These are phyloP conservation scores for Spinus olivaceus DNA, from an alignment of 2,797 vertebrate species.

Conservation along the genomic window DNA sequence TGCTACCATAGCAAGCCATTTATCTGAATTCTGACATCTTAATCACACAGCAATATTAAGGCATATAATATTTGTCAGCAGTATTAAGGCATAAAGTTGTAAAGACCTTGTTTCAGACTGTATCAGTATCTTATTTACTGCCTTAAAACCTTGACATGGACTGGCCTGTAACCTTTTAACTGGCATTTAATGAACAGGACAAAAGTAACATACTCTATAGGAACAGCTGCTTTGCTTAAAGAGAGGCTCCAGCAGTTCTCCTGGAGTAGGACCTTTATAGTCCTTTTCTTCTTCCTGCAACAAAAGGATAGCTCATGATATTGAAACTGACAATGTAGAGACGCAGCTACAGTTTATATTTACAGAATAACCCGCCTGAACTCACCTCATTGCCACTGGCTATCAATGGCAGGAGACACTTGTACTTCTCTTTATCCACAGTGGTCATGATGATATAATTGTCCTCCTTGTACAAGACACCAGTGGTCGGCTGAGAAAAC, in stretches of 20 bases:
- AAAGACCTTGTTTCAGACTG: neutral
- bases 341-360: neutral
- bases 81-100: neutral
- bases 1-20: neutral
- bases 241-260: slow-evolving; percentile 87
- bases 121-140: neutral
- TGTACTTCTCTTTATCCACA: slow-evolving; percentile 93
- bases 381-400: slow-evolving; percentile 85
- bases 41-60: neutral
- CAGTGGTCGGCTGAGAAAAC: slow-evolving; percentile 83
- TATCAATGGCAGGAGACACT: slow-evolving; percentile 90
- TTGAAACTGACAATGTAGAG: neutral
- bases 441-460: slow-evolving; percentile 98
- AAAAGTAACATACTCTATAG: slow-evolving; percentile 84
- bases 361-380: neutral
- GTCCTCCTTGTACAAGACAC: slow-evolving; percentile 91
- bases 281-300: slow-evolving; percentile 86
- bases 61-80: neutral
- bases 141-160: neutral
- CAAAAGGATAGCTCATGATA: neutral
- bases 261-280: slow-evolving; percentile 85
- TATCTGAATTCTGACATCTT: neutral
- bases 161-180: neutral
- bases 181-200: neutral
- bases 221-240: slow-evolving; percentile 99